Evolutionary conservation across 2,797 vertebrate genomes (phyloP).

Genomic region (Enteromius paludinosus): DNA sequence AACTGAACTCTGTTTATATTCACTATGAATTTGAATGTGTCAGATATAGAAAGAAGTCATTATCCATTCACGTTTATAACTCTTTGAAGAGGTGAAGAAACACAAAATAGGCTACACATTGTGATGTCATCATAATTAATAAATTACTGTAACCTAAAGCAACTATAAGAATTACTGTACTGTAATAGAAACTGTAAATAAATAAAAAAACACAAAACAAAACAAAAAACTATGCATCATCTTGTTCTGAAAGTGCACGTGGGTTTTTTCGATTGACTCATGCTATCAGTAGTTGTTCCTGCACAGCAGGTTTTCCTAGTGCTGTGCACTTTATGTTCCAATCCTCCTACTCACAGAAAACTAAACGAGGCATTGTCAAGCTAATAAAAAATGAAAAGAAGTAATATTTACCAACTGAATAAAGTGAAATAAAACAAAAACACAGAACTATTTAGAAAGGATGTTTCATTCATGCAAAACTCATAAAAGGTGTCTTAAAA

Average conservation of each 20-base stretch:
- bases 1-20: not conserved
- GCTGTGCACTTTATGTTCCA: slow-evolving; percentile 18
- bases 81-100: not conserved
- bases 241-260: not conserved
- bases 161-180: not conserved
- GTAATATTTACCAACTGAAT: not conserved
- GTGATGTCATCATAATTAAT: not conserved
- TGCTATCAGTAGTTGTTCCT: slow-evolving; percentile 26
- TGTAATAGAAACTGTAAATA: not conserved
- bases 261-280: not conserved
- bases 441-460: not conserved
- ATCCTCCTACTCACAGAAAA: slow-evolving; percentile 23
- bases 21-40: not conserved
- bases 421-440: not conserved
- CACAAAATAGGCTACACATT: not conserved
- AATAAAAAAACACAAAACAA: no score
- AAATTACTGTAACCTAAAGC: not conserved
- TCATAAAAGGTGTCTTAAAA: not conserved
- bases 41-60: not conserved
- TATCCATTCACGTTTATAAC: not conserved
- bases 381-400: not conserved
- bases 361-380: not conserved
- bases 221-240: not conserved
- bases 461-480: not conserved
- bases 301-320: slow-evolving; percentile 65